A percentile compares a stretch with the other conserved stretches of the same genome.
Conservation (phyloP, 1,140 invertebrate genomes). For the Melanaphis sacchari region DNA sequence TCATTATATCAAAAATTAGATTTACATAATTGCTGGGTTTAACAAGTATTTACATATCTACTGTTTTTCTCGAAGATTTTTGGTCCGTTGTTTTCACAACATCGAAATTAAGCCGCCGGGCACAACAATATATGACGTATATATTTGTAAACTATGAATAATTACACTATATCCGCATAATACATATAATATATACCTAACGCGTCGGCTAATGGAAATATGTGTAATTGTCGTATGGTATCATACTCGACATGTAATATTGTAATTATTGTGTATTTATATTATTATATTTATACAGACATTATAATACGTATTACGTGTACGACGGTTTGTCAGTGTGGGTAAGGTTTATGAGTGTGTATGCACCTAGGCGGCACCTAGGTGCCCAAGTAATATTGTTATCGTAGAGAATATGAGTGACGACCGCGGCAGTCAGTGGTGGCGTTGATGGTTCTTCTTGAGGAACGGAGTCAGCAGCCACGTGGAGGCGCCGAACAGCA, state of each 20-base stretch:
- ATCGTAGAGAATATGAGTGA: background rate
- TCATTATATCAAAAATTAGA: background rate
- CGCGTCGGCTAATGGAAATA: background rate
- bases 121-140: background rate
- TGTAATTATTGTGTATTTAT: background rate
- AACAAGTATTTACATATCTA: background rate
- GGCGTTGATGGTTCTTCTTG: slow-evolving; percentile 24
- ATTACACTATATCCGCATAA: background rate
- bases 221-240: background rate
- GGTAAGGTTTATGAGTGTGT: background rate
- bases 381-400: too few species aligned
- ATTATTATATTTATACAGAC: too few species aligned
- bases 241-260: background rate
- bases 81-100: too few species aligned
- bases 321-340: background rate
- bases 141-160: too few species aligned
- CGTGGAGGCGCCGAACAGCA: slow-evolving; percentile 75
- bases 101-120: background rate
- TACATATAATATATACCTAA: background rate
- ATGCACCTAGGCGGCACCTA: background rate
- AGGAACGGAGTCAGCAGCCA: slow-evolving; percentile 78
- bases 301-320: background rate
- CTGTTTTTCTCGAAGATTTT: background rate
- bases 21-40: background rate
- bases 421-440: background rate